Evolutionary conservation across 2,113 vertebrate species (phyloP), one percentile per base, ranked within the genome.

Genomic region (Rhizomys pruinosus): DNA sequence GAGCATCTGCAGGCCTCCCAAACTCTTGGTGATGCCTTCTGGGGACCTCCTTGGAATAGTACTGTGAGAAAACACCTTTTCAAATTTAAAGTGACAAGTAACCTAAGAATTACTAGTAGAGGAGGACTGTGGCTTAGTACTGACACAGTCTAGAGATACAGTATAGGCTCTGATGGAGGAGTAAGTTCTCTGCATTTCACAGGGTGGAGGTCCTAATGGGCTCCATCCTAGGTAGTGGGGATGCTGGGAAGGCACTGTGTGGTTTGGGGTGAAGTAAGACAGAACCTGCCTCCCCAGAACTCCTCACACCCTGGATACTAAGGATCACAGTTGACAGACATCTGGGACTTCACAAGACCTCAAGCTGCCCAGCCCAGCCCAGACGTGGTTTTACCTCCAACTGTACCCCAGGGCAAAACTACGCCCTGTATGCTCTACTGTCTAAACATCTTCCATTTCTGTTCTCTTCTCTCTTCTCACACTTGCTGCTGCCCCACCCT

Each of bases 41-140:
- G 66, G 61, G 64, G 32, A 61, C 47, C 64, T 64, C 73, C 66
- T 74, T 82, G 84, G 72, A 92, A n/a, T 6, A 69, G 59, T n/a
- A 19, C 47, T 69, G 25, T 91, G 87, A 55, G 47, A 91, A 88
- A 37, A n/a, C 5, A 25, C 7, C 47, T 44, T 39, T 17, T 39
- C 42, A 74, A 64, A 71, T 71, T 91, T 81, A 47, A 80, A 91
- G 74, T 84, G 23, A 25, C 47, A 69, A 19, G 42, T 74, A 64
- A 79, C 84, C 64, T 32, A 27, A 94, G 19, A 5, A 39, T 84
- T 91, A 42, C 66, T 85, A 47, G 74, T 34, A 89, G 61, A 92
- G 34, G n/a, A 29, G 32, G 76, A 39, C 5, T 32, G 34, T 84
- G 47, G 19, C 63, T 79, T 69, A 74, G 37, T 69, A 19, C 15